Percentiles rank a stretch among this genome's conserved stretches.
Evolutionary conservation across 1,140 invertebrate genomes (phyloP).

Genomic region (Schlechtendalia chinensis): DNA sequence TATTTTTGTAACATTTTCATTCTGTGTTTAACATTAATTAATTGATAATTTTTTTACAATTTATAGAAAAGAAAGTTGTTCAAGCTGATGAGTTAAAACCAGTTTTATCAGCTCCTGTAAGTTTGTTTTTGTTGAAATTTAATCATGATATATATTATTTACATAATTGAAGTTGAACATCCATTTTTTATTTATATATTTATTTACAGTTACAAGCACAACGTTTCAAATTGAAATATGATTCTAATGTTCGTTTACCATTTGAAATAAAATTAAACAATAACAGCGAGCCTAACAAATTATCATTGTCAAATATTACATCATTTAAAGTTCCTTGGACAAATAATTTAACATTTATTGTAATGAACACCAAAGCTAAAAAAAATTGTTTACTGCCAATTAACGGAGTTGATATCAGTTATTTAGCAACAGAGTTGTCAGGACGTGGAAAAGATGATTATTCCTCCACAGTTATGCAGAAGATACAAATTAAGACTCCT

Average conservation of each 20-base stretch:
- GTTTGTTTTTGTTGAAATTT: background rate
- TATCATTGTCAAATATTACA: background rate
- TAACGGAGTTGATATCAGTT: conserved; percentile 15
- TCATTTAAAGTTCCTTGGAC: conserved; percentile 37
- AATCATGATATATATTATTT: too few species aligned
- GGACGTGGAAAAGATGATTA: conserved; percentile 45
- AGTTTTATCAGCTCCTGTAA: conserved; percentile 27
- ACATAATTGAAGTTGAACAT: background rate
- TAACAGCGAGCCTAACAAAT: background rate
- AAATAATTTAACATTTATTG: conserved; percentile 21
- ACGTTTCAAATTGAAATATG: conserved; percentile 6
- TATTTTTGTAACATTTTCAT: too few species aligned
- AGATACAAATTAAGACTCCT: conserved; percentile 44
- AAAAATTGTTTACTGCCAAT: background rate
- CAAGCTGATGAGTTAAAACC: conserved; percentile 2
- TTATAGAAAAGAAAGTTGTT: conserved; percentile 37
- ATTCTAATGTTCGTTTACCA: conserved; percentile 24
- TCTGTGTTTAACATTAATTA: background rate
- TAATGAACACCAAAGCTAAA: conserved; percentile 27
- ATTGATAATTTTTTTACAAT: background rate
- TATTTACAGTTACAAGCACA: conserved; percentile 22
- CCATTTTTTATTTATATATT: background rate
- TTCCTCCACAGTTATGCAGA: conserved; percentile 42
- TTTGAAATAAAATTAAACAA: conserved; percentile 26
- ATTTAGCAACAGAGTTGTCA: conserved; percentile 31